Base-by-base conservation (phyloP, 1,140 invertebrate species). In the Hycleus phaleratus region DNA sequence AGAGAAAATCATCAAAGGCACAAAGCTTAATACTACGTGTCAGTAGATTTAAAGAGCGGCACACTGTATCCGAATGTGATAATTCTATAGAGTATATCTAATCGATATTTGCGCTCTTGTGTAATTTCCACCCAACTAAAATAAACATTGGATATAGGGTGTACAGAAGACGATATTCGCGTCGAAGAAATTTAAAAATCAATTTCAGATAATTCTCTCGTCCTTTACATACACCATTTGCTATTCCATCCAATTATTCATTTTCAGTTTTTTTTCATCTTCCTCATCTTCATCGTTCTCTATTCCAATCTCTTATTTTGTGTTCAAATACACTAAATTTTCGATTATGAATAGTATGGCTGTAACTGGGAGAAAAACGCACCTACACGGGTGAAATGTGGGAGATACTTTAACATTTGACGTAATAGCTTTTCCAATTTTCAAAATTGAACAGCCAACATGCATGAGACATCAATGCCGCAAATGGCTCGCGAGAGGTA, bases 1-100 rank as follows among this genome's bases (percentile, higher is more conserved):
- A 71, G 71, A 65, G 68, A 68, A 70, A 73, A 73, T 71, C 70
- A 71, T 71, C 70, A 71, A 73, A 73, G 67, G 71, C 70, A 72
- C 71, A 73, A 73, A 69, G 68, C 68, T 69, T 69, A 66, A 68
- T 66, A 66, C 46, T 62, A 40, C 61, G 47, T 53, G 46, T 58
- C 62, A 47, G 58, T 53, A 46, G 53, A 47, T 58, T 49, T 39
- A 48, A 46, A 38, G 59, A 68, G 68, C 67, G 68, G 67, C 68
- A 68, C 66, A 60, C 32, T 11, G 26, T 25, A 38, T 46, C 46
- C 42, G 25, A 10, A 40, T 48, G 9, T n/a, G 48, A 24, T 50
- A 46, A 59, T 46, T 32, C 38, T 26, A 39, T n/a, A 2, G 11
- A 25, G 24, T 26, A 11, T 39, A 38, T 46, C 26, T 56, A 50